Conservation (phyloP, 2,113 vertebrate genomes). For the Zapus hudsonius region DNA sequence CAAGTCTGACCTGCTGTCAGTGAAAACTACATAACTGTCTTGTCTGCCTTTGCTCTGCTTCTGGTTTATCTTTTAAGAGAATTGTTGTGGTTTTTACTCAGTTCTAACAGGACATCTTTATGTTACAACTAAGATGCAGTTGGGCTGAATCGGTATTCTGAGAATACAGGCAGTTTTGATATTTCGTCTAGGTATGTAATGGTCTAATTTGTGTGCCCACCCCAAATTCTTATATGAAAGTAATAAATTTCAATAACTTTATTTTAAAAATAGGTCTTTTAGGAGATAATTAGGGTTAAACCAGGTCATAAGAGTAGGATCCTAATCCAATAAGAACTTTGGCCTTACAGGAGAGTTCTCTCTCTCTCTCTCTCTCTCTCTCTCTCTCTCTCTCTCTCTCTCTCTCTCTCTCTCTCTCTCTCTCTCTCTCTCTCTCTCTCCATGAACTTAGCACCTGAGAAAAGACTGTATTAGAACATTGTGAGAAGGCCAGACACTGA, state of each 20-base stretch:
- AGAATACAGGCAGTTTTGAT: neutral
- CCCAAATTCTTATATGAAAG: neutral
- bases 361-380: too few species aligned
- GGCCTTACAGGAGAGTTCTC: neutral
- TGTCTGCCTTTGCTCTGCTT: neutral
- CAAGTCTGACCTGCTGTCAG: neutral
- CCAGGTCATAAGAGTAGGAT: neutral
- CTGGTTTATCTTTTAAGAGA: neutral
- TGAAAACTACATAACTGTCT: neutral
- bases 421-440: neutral
- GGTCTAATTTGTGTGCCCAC: neutral
- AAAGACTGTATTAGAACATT: neutral
- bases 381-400: too few species aligned
- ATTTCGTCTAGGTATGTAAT: neutral
- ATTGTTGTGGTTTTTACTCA: neutral
- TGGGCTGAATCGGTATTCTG: neutral
- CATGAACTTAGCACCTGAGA: neutral
- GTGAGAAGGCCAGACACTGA: neutral
- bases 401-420: too few species aligned
- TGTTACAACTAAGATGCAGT: neutral
- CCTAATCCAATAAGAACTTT: neutral
- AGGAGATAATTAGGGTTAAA: neutral
- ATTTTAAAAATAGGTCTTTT: neutral
- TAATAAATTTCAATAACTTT: neutral
- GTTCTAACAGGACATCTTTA: neutral